Evolutionary conservation across 2,888 invertebrate species (phyloP).

Genomic region (Aleiodes alternator): DNA sequence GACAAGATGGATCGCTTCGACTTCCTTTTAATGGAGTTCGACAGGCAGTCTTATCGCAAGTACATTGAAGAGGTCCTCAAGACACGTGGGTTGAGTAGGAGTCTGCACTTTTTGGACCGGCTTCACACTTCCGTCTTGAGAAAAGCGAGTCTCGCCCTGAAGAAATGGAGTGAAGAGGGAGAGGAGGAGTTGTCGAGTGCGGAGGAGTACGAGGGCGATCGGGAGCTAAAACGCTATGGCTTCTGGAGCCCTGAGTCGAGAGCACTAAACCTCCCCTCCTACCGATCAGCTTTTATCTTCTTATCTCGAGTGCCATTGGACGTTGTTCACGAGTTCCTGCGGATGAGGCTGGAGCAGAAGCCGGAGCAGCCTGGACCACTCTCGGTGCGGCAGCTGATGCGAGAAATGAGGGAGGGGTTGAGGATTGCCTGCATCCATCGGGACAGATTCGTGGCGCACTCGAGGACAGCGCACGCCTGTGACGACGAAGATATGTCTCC

Average conservation of each 20-base stretch:
- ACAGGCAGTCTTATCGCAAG: constrained; percentile 77
- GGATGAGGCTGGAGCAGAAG: constrained; percentile 88
- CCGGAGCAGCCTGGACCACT: constrained; percentile 90
- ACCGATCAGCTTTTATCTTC: constrained; percentile 90
- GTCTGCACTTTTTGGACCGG: constrained; percentile 86
- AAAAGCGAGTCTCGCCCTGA: constrained; percentile 84
- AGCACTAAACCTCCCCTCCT: constrained; percentile 89
- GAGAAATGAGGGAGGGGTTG: constrained; percentile 93
- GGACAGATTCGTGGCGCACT: constrained; percentile 84
- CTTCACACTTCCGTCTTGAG: constrained; percentile 82
- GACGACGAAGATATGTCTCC: constrained; percentile 69
- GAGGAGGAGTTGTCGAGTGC: constrained; percentile 51
- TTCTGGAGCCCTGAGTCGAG: constrained; percentile 86
- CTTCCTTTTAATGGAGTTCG: constrained; percentile 69
- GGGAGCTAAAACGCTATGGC: constrained; percentile 81
- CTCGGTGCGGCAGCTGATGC: constrained; percentile 91
- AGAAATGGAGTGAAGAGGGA: constrained; percentile 76
- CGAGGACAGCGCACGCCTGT: constrained; percentile 78
- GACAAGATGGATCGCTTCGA: constrained; percentile 63
- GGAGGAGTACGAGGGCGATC: constrained; percentile 74
- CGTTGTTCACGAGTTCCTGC: constrained; percentile 93
- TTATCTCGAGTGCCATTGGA: constrained; percentile 91
- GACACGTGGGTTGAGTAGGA: constrained; percentile 89
- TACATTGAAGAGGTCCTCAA: constrained; percentile 93
- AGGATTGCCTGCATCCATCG: constrained; percentile 89